Base-by-base conservation (phyloP, 2,797 vertebrate genomes). In the Ataeniobius toweri region DNA sequence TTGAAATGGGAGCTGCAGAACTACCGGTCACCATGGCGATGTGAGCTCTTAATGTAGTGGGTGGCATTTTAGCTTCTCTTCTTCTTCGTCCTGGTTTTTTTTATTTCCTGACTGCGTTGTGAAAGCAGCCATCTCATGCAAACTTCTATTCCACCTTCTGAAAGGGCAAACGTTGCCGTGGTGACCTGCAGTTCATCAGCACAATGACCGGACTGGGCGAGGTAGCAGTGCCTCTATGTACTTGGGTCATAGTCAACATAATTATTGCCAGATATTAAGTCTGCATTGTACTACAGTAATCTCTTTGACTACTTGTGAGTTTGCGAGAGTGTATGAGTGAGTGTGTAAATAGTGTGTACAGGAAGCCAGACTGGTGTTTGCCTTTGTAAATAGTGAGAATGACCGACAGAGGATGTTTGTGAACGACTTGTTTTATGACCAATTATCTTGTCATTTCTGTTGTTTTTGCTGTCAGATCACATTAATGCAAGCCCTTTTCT, bases 381-480 rank as follows among this genome's bases (percentile, higher is more conserved):
- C 91, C 89, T 93, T 94, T 95, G 89, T 93, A 95, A 94, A 95
- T 94, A 94, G 92, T 89, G 84, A 88, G 93, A 79, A 74, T 93
- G 92, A 80, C 71, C 79, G 85, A 76, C 71, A 50, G 82, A 74
- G 86, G 83, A 85, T 87, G 89, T 90, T 81, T 80, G 76, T 83
- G 86, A 88, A 58, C 81, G 85, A 88, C 84, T 67, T 77, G 61
- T 87, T 88, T 81, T 85, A 88, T 86, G 84, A 90, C 89, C 84
- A 89, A 88, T 86, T 88, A 76, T 83, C 14, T 85, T 78, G 77
- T 39, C 73, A 39, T 77, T 75, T 81, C 72, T 39, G 5, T 73
- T 46, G 31, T 28, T 59, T 41, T 63, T 75, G 83, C 67, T 74
- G 74, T 77, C 71, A 78, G 75, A 36, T 77, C 76, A 55, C 74